Evolutionary conservation across 2,113 vertebrate species (phyloP).

Genomic region (Rhynchomys soricoides): DNA sequence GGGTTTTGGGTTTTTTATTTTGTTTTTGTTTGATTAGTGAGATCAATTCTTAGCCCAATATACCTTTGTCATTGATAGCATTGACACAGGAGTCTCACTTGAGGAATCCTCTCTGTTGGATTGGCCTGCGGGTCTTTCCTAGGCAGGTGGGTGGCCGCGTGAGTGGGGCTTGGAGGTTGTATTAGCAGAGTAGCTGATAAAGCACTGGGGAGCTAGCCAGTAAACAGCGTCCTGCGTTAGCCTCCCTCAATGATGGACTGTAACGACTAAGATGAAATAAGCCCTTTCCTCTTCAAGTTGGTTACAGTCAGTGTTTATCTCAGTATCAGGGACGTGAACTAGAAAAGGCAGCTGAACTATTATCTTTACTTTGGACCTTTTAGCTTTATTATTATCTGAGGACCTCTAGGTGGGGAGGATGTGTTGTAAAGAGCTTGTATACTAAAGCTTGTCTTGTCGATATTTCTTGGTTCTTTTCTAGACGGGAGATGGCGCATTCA

Average conservation of each 20-base stretch:
- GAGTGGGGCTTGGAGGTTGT: not conserved
- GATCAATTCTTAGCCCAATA: slow-evolving; percentile 1
- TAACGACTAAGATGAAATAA: not conserved
- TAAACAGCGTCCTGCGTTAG: not conserved
- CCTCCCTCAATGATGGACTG: not conserved
- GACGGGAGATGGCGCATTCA: not conserved
- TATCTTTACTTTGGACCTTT: not conserved
- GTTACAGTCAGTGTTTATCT: not conserved
- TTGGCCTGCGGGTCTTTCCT: not conserved
- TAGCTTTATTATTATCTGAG: not conserved
- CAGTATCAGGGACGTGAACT: not conserved
- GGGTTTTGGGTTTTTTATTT: not conserved
- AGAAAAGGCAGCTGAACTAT: not conserved
- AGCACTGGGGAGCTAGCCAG: not conserved
- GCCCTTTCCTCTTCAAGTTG: not conserved
- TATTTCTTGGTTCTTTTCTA: not conserved
- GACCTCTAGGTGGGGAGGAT: too few relatives aligned
- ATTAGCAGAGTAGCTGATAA: not conserved
- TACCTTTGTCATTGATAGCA: not conserved
- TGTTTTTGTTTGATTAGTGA: not conserved
- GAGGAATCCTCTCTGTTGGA: not conserved
- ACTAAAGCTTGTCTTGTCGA: not conserved
- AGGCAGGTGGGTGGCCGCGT: too few relatives aligned
- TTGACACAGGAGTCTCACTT: not conserved
- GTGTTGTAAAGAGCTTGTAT: not conserved